phyloP scores from a whole-genome alignment of 2,888 invertebrate species.

The Zele albiditarsus region DNA sequence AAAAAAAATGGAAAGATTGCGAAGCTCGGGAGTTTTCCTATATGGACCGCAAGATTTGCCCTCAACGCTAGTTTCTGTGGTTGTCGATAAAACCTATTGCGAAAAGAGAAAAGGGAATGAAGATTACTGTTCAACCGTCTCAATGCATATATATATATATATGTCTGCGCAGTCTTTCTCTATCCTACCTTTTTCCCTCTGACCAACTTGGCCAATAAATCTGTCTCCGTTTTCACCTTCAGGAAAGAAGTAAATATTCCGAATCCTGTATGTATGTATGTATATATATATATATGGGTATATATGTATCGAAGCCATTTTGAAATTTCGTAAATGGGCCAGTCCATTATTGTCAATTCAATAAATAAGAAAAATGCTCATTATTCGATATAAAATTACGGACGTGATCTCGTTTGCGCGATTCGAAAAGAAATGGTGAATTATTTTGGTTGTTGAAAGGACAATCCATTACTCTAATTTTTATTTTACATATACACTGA shows the following conservation, averaged over 20 bases:
- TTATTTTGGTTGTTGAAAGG: no score
- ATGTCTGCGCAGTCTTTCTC: not conserved
- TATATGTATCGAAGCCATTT: constrained; percentile 16
- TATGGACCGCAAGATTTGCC: not conserved
- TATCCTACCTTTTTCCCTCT: constrained; percentile 14
- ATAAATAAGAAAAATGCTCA: no score
- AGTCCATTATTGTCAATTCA: not conserved
- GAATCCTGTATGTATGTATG: not conserved
- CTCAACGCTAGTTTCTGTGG: constrained; percentile 18
- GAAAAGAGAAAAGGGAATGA: not conserved
- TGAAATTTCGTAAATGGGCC: constrained; percentile 22
- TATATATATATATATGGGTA: not conserved
- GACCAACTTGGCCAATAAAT: constrained; percentile 39
- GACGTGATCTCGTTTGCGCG: no score
- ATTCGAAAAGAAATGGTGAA: no score
- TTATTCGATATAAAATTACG: no score
- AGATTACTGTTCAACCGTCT: constrained; percentile 30
- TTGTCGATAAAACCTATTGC: constrained; percentile 33
- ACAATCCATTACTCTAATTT: no score
- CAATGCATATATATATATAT: constrained; percentile 10
- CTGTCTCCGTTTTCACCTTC: constrained; percentile 21
- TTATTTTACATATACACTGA: no score
- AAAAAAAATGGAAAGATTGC: not conserved
- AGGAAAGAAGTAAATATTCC: not conserved
- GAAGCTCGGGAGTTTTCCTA: not conserved